Evolutionary conservation across 2,888 invertebrate genomes (phyloP).

Genomic region (Sinhomidia bicolor): DNA sequence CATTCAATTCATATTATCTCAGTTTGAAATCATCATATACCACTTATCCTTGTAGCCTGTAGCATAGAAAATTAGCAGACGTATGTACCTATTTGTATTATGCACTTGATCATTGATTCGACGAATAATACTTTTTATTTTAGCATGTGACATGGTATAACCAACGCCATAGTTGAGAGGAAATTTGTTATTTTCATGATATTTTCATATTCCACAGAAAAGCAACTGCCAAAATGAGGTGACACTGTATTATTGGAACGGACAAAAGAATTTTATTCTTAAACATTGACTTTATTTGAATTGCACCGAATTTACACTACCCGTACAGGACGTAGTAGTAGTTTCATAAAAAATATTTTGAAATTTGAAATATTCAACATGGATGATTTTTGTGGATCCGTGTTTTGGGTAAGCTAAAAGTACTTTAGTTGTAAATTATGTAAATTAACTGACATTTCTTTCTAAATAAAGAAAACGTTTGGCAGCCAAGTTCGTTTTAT

Average conservation of each 20-base stretch:
- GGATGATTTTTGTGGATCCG: constrained; percentile 70
- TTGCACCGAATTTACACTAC: too few relatives aligned
- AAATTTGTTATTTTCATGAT: background rate
- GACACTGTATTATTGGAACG: background rate
- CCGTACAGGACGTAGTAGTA: background rate
- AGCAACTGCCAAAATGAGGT: background rate
- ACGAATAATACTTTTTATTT: too few relatives aligned
- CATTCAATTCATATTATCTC: too few relatives aligned
- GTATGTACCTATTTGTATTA: background rate
- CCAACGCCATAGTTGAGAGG: background rate
- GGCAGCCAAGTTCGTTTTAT: too few relatives aligned
- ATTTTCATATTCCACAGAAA: background rate
- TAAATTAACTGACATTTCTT: background rate
- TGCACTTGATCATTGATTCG: too few relatives aligned
- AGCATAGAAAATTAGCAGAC: background rate
- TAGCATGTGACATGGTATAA: background rate
- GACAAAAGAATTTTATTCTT: background rate
- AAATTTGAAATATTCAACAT: constrained; percentile 2
- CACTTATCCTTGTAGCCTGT: constrained; percentile 2
- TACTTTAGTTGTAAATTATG: too few relatives aligned
- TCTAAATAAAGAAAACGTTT: too few relatives aligned
- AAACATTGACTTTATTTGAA: too few relatives aligned
- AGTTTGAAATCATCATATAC: too few relatives aligned
- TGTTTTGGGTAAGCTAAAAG: constrained; percentile 60
- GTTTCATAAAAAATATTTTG: background rate